A percentile compares a stretch with the other conserved stretches of the same genome.
Conservation (phyloP, 2,113 vertebrate genomes). For the Cygnus atratus region DNA sequence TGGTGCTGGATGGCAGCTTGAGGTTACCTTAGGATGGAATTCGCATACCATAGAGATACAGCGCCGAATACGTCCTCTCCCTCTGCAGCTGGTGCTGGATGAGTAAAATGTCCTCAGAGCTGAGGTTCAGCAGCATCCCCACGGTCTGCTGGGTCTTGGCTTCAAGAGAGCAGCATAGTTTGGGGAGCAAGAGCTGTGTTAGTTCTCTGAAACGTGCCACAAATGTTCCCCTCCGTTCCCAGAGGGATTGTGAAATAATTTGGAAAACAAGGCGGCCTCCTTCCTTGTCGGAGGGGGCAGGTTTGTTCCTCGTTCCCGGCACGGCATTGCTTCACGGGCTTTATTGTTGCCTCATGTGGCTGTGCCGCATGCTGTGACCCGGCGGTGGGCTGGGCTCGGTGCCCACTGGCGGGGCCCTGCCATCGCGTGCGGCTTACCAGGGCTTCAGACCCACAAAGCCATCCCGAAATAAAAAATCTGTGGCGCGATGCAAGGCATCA, state of each 20-base stretch:
- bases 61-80: neutral
- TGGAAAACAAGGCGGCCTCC: rapidly evolving
- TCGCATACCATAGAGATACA: slow-evolving; percentile 41
- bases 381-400: too few relatives aligned
- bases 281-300: neutral
- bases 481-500: neutral
- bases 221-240: neutral
- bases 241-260: neutral
- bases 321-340: rapidly evolving
- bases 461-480: neutral
- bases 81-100: slow-evolving; percentile 33
- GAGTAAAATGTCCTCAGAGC: slow-evolving; percentile 37
- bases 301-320: neutral
- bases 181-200: neutral
- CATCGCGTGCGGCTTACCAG: too few relatives aligned
- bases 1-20: rapidly evolving
- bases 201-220: neutral
- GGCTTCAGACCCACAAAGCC: neutral
- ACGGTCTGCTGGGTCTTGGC: neutral
- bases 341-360: too few relatives aligned
- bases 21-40: neutral
- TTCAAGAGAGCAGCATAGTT: neutral
- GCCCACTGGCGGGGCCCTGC: too few relatives aligned
- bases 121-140: slow-evolving; percentile 19
- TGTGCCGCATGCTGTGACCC: too few relatives aligned